Conservation (phyloP, 2,113 vertebrate genomes). For the Anguilla japonica region DNA sequence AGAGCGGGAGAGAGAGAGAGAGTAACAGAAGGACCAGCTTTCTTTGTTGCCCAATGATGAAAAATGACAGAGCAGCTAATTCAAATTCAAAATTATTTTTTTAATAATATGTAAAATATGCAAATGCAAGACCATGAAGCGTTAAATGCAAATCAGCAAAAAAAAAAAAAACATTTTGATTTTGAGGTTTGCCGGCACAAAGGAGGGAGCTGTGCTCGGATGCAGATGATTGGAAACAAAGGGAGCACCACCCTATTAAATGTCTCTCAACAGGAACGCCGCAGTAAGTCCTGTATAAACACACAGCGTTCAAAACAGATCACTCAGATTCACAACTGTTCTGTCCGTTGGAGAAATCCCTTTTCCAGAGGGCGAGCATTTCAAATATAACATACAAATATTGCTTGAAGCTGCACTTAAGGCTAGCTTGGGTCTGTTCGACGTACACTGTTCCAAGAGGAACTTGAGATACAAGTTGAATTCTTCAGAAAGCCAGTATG, state of each 20-base stretch:
- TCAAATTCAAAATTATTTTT: background rate
- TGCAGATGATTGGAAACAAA: background rate
- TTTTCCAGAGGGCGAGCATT: background rate
- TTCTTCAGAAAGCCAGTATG: background rate
- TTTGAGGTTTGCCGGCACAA: background rate
- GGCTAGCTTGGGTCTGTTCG: background rate
- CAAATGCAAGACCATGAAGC: no score
- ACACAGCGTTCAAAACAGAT: background rate
- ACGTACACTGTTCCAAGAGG: background rate
- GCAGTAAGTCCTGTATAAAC: background rate
- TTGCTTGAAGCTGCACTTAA: background rate
- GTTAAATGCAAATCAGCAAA: no score
- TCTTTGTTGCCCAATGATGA: background rate
- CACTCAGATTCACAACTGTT: background rate
- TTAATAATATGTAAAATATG: no score
- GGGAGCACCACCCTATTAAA: conserved; percentile 17
- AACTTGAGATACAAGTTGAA: background rate
- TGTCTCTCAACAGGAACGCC: conserved; percentile 2
- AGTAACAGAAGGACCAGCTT: conserved; percentile 37
- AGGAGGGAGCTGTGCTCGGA: background rate
- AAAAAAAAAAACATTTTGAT: no score
- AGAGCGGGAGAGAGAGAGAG: conserved; percentile 4
- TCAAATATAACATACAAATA: background rate
- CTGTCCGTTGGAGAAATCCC: background rate
- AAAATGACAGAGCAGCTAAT: background rate